phyloP scores from a whole-genome alignment of 2,797 vertebrate genomes.

The Chaetodon trifasciatus region DNA sequence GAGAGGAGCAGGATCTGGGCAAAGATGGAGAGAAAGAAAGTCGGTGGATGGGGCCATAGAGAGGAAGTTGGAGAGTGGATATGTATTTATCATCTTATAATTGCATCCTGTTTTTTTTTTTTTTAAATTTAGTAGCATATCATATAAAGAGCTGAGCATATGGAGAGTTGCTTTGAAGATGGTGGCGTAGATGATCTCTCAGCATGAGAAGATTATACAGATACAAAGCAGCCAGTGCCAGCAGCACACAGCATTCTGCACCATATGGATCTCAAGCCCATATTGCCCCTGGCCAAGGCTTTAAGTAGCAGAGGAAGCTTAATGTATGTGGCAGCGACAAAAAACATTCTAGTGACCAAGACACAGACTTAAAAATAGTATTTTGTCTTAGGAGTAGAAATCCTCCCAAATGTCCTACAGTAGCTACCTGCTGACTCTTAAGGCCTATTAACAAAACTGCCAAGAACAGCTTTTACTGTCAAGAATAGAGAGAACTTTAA shows the following conservation, averaged over 20 bases:
- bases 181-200: constrained; percentile 48
- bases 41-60: constrained; percentile 38
- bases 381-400: background rate
- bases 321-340: constrained; percentile 9
- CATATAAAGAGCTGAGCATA: constrained; percentile 37
- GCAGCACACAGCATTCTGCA: constrained; percentile 21
- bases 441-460: constrained; percentile 15
- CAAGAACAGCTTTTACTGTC: background rate
- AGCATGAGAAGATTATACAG: constrained; percentile 60
- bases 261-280: constrained; percentile 35
- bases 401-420: constrained; percentile 7
- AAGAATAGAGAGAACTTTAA: background rate
- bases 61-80: constrained; percentile 36
- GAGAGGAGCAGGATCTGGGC: constrained; percentile 6
- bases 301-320: constrained; percentile 45
- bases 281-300: constrained; percentile 28
- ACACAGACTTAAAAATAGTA: constrained; percentile 13
- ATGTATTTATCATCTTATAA: constrained; percentile 61
- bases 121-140: constrained; percentile 51
- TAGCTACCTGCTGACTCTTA: background rate
- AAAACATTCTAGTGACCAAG: constrained; percentile 21
- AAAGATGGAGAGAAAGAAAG: constrained; percentile 34
- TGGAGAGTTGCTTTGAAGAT: constrained; percentile 57
- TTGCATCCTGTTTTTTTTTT: constrained; percentile 12
- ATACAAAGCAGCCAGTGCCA: constrained; percentile 27